Evolutionary conservation across 1,140 invertebrate species (phyloP).

Genomic region (Drosophila nigromelanica): DNA sequence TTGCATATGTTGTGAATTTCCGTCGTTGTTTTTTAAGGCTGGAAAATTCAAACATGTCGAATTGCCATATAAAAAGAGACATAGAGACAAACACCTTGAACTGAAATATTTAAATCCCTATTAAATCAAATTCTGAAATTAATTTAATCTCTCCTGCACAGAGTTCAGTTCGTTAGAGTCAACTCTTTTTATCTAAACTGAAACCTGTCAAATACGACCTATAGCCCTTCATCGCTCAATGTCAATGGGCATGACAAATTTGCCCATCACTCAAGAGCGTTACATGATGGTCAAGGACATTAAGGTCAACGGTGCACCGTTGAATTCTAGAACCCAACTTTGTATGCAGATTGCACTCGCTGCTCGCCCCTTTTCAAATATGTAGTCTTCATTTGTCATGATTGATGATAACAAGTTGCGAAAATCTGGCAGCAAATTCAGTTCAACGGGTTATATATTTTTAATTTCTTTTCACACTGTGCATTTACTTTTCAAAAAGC

Average conservation of each 20-base stretch:
- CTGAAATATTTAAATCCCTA: background rate
- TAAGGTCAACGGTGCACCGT: constrained; percentile 24
- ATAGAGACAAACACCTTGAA: constrained; percentile 5
- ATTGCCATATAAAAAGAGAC: background rate
- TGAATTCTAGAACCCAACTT: background rate
- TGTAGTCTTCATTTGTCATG: constrained; percentile 21
- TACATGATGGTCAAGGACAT: constrained; percentile 35
- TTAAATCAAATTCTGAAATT: background rate
- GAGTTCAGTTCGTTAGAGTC: background rate
- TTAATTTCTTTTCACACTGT: background rate
- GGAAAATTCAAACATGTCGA: constrained; percentile 17
- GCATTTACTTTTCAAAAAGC: background rate
- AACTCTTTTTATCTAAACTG: constrained; percentile 1
- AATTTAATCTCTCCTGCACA: background rate
- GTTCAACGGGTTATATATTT: background rate
- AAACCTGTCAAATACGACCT: background rate
- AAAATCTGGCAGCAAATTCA: constrained; percentile 5
- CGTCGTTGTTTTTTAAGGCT: background rate
- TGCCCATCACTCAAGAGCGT: constrained; percentile 4
- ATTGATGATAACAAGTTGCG: constrained; percentile 36
- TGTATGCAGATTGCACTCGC: constrained; percentile 25
- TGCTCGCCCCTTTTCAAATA: constrained; percentile 12
- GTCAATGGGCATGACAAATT: constrained; percentile 39
- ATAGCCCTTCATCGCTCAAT: constrained; percentile 29
- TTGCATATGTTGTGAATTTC: constrained; percentile 15